phyloP scores from a whole-genome alignment of 2,113 vertebrate species.

The Sula dactylatra region DNA sequence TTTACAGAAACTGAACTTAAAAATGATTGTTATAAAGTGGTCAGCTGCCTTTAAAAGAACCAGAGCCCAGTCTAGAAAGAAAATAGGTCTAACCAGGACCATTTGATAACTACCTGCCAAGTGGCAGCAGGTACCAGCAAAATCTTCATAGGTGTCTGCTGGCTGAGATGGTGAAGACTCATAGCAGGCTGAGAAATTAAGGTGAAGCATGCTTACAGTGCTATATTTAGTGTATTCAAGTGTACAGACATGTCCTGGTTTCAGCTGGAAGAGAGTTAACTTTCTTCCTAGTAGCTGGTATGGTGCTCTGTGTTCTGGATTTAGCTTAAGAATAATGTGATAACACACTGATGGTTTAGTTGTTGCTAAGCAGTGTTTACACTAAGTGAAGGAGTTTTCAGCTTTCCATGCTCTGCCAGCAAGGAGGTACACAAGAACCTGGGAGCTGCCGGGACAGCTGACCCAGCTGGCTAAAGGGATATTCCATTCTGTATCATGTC shows the following conservation, averaged over 20 bases:
- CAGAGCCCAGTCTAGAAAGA: neutral
- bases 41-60: neutral
- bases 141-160: neutral
- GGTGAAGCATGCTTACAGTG: neutral
- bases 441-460: too few species aligned
- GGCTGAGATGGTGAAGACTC: neutral
- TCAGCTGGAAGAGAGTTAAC: too few species aligned
- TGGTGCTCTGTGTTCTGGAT: too few species aligned
- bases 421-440: too few species aligned
- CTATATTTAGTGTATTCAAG: neutral
- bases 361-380: too few species aligned
- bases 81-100: neutral
- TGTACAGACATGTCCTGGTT: neutral
- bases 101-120: neutral
- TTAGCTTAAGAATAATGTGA: too few species aligned
- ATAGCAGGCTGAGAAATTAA: neutral
- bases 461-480: too few species aligned
- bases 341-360: too few species aligned
- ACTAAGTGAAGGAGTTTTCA: too few species aligned
- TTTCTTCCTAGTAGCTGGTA: too few species aligned
- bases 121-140: neutral
- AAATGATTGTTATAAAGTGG: neutral
- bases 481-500: too few species aligned
- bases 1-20: neutral
- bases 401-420: too few species aligned